These are phyloP conservation scores for Amphipoea lucens DNA, from an alignment of 2,888 invertebrate genomes.

Conservation along the genomic window DNA sequence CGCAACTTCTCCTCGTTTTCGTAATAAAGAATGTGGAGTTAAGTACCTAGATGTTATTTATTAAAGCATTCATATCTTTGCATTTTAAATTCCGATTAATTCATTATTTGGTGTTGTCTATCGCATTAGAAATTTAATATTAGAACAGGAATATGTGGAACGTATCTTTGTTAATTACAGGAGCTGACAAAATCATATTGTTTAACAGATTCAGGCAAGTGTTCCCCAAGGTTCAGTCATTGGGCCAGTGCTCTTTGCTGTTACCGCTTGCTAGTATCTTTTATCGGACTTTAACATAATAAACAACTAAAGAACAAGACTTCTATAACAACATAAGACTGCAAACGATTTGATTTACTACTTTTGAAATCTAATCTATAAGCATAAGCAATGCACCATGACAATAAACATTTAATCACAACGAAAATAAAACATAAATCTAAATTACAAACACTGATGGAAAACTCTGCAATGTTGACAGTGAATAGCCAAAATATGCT, in stretches of 20 bases:
- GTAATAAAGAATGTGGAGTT: background rate
- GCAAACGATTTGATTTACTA: background rate
- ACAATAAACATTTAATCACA: background rate
- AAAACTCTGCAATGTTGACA: constrained; percentile 5
- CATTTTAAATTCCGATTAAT: background rate
- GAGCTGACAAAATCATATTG: background rate
- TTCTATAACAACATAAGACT: background rate
- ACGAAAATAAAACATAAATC: constrained; percentile 7
- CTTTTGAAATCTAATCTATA: constrained; percentile 13
- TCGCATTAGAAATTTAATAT: background rate
- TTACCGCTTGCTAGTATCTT: background rate
- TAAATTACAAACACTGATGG: constrained; percentile 4
- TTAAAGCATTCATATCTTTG: background rate
- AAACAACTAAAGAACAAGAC: background rate
- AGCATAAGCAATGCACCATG: background rate
- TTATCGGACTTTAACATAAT: background rate
- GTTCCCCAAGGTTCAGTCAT: background rate
- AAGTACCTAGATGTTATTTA: background rate
- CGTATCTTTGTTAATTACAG: background rate
- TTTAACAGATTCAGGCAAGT: background rate
- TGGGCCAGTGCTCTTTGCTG: background rate
- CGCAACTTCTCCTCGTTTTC: constrained; percentile 17
- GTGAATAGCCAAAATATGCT: background rate
- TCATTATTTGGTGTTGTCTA: background rate
- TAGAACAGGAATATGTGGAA: background rate